Evolutionary conservation across 1,140 invertebrate species (phyloP).

Genomic region (Drosophila prosaltans): DNA sequence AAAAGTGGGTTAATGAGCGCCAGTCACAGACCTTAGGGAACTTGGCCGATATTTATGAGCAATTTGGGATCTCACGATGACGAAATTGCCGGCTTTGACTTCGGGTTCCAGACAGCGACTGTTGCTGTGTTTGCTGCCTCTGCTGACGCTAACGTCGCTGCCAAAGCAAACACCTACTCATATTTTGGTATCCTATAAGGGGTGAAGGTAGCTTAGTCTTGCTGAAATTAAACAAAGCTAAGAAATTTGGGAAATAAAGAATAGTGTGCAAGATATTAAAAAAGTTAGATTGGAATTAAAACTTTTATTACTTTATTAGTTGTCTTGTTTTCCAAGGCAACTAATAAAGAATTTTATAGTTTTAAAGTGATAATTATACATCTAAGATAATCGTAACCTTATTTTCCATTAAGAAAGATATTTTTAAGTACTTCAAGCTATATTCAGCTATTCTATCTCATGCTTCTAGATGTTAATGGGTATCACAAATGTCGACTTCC

Average conservation of each 20-base stretch:
- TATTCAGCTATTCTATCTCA: background rate
- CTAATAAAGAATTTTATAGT: no score
- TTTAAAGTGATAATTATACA: no score
- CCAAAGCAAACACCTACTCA: slow-evolving; percentile 37
- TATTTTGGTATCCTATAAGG: slow-evolving; percentile 27
- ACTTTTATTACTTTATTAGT: no score
- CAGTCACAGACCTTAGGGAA: slow-evolving; percentile 27
- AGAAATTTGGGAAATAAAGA: no score
- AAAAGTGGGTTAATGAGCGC: slow-evolving; percentile 39
- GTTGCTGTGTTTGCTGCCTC: slow-evolving; percentile 46
- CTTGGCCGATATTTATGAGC: slow-evolving; percentile 54
- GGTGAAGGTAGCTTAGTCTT: background rate
- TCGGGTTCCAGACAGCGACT: slow-evolving; percentile 4
- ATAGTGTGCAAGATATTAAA: no score
- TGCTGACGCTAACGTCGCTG: slow-evolving; percentile 24
- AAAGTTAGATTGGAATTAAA: no score
- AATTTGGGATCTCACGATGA: slow-evolving; percentile 18
- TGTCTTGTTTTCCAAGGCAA: no score
- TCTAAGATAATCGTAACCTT: no score
- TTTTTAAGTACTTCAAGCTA: background rate
- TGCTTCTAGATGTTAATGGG: background rate
- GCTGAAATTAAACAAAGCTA: no score
- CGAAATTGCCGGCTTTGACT: slow-evolving; percentile 15
- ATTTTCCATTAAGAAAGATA: no score
- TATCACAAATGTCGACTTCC: background rate